Percentiles rank a stretch among this genome's conserved stretches.
Conservation (phyloP, 2,888 invertebrate species). For the Nymphalis urticae region DNA sequence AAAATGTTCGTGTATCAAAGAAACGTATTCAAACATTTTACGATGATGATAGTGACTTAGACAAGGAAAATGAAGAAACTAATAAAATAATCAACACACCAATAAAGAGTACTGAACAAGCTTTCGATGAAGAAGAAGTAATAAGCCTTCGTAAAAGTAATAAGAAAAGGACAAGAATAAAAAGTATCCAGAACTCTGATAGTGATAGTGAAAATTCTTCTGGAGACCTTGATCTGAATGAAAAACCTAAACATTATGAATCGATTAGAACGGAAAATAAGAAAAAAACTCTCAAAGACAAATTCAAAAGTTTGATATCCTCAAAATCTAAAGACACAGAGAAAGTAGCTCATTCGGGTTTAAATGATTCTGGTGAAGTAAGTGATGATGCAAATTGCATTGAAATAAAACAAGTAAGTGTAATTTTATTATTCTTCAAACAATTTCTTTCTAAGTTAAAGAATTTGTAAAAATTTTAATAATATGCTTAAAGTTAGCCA, state of each 20-base stretch:
- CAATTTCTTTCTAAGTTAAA: neutral
- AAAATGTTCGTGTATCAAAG: constrained; percentile 40
- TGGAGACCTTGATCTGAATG: constrained; percentile 41
- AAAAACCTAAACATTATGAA: constrained; percentile 40
- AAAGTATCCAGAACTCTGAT: constrained; percentile 21
- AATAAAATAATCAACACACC: constrained; percentile 23
- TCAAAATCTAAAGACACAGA: constrained; percentile 48
- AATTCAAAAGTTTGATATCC: constrained; percentile 58
- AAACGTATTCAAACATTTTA: constrained; percentile 54
- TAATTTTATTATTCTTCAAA: constrained; percentile 12
- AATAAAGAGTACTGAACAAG: constrained; percentile 18
- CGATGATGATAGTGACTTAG: constrained; percentile 59
- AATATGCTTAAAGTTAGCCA: neutral
- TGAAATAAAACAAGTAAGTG: constrained; percentile 60
- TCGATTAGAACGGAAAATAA: constrained; percentile 60
- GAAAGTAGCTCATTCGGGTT: constrained; percentile 1
- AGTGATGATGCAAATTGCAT: constrained; percentile 34
- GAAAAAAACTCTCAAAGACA: constrained; percentile 59
- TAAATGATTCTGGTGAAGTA: constrained; percentile 20
- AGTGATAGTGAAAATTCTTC: constrained; percentile 24
- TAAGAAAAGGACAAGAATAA: constrained; percentile 37
- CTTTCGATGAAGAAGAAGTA: constrained; percentile 18
- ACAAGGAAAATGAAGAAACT: constrained; percentile 41
- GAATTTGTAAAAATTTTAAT: neutral
- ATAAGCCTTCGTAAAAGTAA: constrained; percentile 23